phyloP scores from a whole-genome alignment of 1,140 invertebrate species.

The Lepidurus couesii region DNA sequence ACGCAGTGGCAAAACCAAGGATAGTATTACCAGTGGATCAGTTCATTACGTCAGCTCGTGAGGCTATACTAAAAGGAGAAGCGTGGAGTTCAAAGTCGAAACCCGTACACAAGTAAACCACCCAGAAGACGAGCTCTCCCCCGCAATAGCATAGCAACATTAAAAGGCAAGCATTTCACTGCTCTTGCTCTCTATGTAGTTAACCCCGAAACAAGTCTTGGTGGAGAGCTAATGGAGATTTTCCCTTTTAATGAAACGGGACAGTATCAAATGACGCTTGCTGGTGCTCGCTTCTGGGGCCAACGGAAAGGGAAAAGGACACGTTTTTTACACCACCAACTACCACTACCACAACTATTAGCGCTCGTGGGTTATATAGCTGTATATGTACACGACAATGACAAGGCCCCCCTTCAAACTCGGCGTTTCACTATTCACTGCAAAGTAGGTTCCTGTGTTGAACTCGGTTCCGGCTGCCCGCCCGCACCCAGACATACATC shows the following conservation, averaged over 20 bases:
- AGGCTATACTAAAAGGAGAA: too few species aligned
- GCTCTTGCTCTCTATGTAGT: neutral
- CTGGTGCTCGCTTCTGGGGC: neutral
- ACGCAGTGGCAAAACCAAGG: neutral
- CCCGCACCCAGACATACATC: too few species aligned
- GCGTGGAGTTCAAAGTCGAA: too few species aligned
- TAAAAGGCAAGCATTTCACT: too few species aligned
- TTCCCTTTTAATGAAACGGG: neutral
- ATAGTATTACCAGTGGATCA: too few species aligned
- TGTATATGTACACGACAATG: neutral
- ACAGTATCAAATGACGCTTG: neutral
- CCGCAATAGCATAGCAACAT: too few species aligned
- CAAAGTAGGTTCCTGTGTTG: conserved; percentile 9
- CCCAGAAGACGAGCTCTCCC: too few species aligned
- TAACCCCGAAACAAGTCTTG: neutral
- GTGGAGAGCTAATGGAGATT: conserved; percentile 22
- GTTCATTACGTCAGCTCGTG: too few species aligned
- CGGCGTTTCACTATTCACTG: conserved; percentile 2
- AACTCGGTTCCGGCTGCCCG: neutral
- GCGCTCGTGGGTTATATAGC: neutral
- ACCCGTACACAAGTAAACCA: too few species aligned
- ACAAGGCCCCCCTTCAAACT: neutral
- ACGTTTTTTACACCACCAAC: neutral
- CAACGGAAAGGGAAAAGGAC: neutral
- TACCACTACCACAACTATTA: neutral